phyloP scores from a whole-genome alignment of 2,888 invertebrate species.

The Muscina levida region DNA sequence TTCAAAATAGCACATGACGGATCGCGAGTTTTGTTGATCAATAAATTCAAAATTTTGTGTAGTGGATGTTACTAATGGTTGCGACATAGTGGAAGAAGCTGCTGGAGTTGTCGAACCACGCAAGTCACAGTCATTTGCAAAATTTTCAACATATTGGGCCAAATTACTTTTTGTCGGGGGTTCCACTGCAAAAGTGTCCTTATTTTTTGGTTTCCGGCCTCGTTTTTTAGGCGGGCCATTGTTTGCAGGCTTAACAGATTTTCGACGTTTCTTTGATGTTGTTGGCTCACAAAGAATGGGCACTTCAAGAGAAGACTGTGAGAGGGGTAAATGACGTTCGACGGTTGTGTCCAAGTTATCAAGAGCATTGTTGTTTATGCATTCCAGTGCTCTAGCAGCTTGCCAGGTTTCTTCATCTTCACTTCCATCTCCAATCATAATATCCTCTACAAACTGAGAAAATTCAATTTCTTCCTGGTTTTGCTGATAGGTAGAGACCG shows the following conservation, averaged over 20 bases:
- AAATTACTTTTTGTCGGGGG: conserved; percentile 68
- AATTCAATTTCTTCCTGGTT: conserved; percentile 33
- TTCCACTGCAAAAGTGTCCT: conserved; percentile 24
- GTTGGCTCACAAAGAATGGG: conserved; percentile 6
- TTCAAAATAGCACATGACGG: conserved; percentile 68
- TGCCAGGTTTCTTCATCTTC: conserved; percentile 63
- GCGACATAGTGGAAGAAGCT: conserved; percentile 66
- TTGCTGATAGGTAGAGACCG: conserved; percentile 20
- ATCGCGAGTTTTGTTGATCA: conserved; percentile 45
- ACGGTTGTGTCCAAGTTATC: conserved; percentile 39
- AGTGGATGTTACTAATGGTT: conserved; percentile 69
- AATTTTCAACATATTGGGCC: conserved; percentile 70
- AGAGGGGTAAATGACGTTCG: not conserved
- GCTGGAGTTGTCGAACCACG: conserved; percentile 67
- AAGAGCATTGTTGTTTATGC: conserved; percentile 62
- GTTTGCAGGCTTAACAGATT: conserved; percentile 15
- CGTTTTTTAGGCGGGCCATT: conserved; percentile 66
- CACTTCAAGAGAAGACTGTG: conserved; percentile 39
- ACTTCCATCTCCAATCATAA: conserved; percentile 35
- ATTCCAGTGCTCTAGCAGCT: conserved; percentile 63
- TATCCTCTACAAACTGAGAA: conserved; percentile 51
- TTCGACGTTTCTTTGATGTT: conserved; percentile 29
- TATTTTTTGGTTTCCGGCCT: conserved; percentile 66
- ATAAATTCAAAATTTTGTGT: conserved; percentile 68
- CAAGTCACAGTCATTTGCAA: conserved; percentile 66